phyloP scores from a whole-genome alignment of 2,888 invertebrate species.

The Cryptophagus acutangulus region DNA sequence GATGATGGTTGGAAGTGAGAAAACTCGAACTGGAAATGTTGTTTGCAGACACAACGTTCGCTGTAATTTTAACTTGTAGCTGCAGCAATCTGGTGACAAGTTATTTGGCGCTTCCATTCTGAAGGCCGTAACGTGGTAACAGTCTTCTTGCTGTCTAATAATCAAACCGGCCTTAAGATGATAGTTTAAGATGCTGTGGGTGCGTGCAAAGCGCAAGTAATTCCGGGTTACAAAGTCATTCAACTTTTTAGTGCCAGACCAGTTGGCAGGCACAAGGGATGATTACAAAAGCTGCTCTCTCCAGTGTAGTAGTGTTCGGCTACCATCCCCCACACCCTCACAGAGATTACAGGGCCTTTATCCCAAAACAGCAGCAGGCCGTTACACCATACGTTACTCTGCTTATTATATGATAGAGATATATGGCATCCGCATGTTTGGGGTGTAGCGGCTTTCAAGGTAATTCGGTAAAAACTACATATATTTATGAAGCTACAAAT shows the following conservation, averaged over 20 bases:
- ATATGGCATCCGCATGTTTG: slow-evolving; percentile 41
- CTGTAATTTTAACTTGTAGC: too few species aligned
- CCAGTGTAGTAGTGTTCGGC: too few species aligned
- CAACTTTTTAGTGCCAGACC: slow-evolving; percentile 44
- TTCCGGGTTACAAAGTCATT: slow-evolving; percentile 40
- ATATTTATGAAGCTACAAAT: slow-evolving; percentile 28
- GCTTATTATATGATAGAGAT: slow-evolving; percentile 45
- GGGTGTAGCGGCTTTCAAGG: slow-evolving; percentile 34
- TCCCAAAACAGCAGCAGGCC: slow-evolving; percentile 33
- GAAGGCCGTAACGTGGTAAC: too few species aligned
- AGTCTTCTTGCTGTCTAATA: slow-evolving; percentile 5
- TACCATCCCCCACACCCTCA: slow-evolving; percentile 11
- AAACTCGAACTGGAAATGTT: too few species aligned
- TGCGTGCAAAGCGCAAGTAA: slow-evolving; percentile 32
- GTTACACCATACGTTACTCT: slow-evolving; percentile 40
- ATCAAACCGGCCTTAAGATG: slow-evolving; percentile 15
- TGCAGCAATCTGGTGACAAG: too few species aligned
- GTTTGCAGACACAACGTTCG: too few species aligned
- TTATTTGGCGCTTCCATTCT: not conserved
- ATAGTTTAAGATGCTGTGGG: slow-evolving; percentile 28
- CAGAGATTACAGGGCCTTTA: slow-evolving; percentile 37
- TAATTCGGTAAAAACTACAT: slow-evolving; percentile 37
- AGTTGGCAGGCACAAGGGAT: slow-evolving; percentile 37
- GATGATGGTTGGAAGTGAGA: too few species aligned
- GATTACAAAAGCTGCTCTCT: slow-evolving; percentile 28